Evolutionary conservation across 2,888 invertebrate species (phyloP).

Genomic region (Marasmarcha lunaedactyla): DNA sequence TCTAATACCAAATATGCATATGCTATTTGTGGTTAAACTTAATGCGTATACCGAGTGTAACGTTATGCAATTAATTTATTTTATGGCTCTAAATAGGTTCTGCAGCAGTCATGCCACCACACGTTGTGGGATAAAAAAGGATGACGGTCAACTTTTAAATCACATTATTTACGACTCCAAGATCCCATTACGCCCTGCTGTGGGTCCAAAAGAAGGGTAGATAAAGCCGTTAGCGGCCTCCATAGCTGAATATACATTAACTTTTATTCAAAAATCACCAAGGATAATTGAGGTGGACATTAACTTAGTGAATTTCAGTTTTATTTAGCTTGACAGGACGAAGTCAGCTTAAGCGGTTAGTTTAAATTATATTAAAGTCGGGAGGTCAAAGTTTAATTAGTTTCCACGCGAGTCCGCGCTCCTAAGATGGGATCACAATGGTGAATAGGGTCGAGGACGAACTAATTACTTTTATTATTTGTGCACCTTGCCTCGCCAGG

Average conservation of each 20-base stretch:
- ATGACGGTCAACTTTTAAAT: constrained; percentile 33
- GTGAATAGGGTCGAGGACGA: constrained; percentile 35
- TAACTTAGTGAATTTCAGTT: no score
- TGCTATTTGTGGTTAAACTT: no score
- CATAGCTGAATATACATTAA: no score
- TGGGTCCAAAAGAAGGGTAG: not conserved
- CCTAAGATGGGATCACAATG: constrained; percentile 25
- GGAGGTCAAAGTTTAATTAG: constrained; percentile 49
- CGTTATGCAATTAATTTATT: no score
- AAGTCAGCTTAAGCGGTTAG: constrained; percentile 15
- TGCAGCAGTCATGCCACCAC: no score
- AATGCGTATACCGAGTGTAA: no score
- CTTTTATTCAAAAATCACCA: no score
- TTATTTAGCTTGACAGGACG: not conserved
- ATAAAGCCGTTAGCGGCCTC: not conserved
- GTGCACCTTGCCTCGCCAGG: constrained; percentile 11
- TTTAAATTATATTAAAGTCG: constrained; percentile 20
- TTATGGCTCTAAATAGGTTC: no score
- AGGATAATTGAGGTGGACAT: no score
- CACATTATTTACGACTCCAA: constrained; percentile 49
- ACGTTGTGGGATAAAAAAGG: constrained; percentile 22
- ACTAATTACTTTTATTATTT: constrained; percentile 41
- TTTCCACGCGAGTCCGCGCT: constrained; percentile 41
- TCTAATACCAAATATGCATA: no score
- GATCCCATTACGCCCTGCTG: constrained; percentile 22